Conservation (phyloP, 2,888 invertebrate genomes). For the Ryuthela nishihirai region DNA sequence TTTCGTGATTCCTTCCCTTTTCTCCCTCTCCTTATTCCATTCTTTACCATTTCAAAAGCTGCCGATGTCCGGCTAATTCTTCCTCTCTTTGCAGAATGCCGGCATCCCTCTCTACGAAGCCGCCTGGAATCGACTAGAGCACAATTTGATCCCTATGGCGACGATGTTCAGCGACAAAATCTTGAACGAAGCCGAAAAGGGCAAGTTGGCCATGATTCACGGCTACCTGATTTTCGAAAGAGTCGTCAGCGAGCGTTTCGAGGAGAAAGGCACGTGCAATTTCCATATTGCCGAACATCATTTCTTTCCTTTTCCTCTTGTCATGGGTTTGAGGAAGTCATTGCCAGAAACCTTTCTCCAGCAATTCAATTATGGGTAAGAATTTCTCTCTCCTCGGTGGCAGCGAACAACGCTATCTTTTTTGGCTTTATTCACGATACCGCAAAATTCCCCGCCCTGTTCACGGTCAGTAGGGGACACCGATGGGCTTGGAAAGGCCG, state of each 20-base stretch:
- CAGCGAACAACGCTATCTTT: no score
- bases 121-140: slow-evolving; percentile 6
- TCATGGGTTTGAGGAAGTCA: slow-evolving; percentile 3
- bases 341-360: background rate
- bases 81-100: slow-evolving; percentile 3
- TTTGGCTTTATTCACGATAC: no score
- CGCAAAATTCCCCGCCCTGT: no score
- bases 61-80: no score
- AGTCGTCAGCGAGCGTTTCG: background rate
- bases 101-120: slow-evolving; percentile 6
- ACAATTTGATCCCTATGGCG: background rate
- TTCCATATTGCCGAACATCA: slow-evolving; percentile 11
- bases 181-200: background rate
- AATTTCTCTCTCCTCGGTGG: no score
- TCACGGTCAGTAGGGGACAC: no score
- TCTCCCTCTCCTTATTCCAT: no score
- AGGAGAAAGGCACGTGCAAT: slow-evolving; percentile 3
- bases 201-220: slow-evolving; percentile 1
- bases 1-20: no score
- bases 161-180: background rate
- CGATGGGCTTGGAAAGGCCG: no score
- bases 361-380: slow-evolving; percentile 15
- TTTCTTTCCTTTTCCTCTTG: slow-evolving; percentile 16
- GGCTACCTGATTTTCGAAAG: background rate
- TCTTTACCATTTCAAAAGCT: no score